A percentile compares a stretch with the other conserved stretches of the same genome.
Evolutionary conservation across 1,140 invertebrate genomes (phyloP).

Genomic region (Drosophila kohkoa): DNA sequence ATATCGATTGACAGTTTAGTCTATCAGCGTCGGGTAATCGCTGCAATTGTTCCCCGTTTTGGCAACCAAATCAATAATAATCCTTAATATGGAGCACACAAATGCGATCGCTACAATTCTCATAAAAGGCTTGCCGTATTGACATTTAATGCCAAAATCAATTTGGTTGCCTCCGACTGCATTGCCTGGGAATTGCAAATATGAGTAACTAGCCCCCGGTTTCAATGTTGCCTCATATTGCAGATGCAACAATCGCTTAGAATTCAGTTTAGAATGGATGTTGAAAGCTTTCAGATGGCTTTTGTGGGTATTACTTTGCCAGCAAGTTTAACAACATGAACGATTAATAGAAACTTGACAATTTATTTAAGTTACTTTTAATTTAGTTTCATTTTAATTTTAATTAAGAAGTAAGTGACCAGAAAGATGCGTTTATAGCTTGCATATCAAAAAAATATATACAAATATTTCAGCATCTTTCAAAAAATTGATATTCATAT

Average conservation of each 20-base stretch:
- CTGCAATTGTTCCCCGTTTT: slow-evolving; percentile 72
- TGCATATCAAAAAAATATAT: no score
- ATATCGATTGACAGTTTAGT: slow-evolving; percentile 69
- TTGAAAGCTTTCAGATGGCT: background rate
- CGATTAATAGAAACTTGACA: no score
- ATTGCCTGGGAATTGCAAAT: slow-evolving; percentile 47
- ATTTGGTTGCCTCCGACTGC: slow-evolving; percentile 11
- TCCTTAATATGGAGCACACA: slow-evolving; percentile 76
- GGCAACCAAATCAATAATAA: slow-evolving; percentile 72
- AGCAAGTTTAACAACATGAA: no score
- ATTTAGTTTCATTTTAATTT: no score
- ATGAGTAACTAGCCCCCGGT: slow-evolving; percentile 26
- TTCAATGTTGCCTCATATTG: slow-evolving; percentile 31
- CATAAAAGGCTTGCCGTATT: slow-evolving; percentile 70
- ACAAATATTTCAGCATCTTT: no score
- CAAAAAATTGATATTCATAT: no score
- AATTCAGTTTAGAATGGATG: slow-evolving; percentile 5
- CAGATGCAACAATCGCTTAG: slow-evolving; percentile 7
- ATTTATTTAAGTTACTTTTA: no score
- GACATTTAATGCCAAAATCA: slow-evolving; percentile 69
- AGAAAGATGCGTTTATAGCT: no score
- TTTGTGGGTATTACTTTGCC: background rate
- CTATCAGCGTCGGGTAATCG: slow-evolving; percentile 69
- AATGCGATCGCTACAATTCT: slow-evolving; percentile 76
- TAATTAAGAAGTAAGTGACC: no score